Percentiles rank a stretch among this genome's conserved stretches.
These are phyloP conservation scores for Caranx ignobilis DNA, from an alignment of 2,113 vertebrate genomes.

Conservation along the genomic window DNA sequence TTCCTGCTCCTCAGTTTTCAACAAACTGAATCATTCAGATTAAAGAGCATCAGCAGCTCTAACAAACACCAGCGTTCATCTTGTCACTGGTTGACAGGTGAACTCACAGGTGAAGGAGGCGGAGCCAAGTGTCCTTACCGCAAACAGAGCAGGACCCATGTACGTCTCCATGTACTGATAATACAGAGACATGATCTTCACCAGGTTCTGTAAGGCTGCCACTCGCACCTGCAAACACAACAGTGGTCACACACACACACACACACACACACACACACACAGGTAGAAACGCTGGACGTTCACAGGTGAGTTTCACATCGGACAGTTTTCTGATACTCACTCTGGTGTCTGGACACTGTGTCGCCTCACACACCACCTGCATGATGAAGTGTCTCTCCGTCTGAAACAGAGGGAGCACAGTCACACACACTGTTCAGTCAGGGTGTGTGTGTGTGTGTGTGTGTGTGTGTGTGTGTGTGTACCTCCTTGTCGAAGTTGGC, in stretches of 20 bases:
- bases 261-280: not conserved
- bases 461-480: not conserved
- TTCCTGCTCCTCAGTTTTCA: too few relatives aligned
- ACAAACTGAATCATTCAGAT: too few relatives aligned
- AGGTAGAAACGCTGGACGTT: too few relatives aligned
- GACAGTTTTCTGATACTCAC: conserved; percentile 83
- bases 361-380: conserved; percentile 99
- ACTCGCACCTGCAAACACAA: conserved; percentile 89
- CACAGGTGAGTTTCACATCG: not conserved
- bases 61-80: too few relatives aligned
- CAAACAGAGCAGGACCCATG: conserved; percentile 98
- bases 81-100: too few relatives aligned
- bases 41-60: too few relatives aligned
- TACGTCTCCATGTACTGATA: conserved; percentile 99
- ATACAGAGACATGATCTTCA: conserved; percentile 99
- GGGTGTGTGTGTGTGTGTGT: not conserved
- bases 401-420: conserved; percentile 72
- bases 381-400: conserved; percentile 99
- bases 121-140: conserved; percentile 83
- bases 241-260: not conserved
- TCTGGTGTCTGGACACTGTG: conserved; percentile 96
- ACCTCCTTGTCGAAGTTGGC: conserved; percentile 99
- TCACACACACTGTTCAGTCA: too few relatives aligned
- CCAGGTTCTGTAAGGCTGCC: conserved; percentile 97
- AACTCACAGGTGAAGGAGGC: too few relatives aligned